Evolutionary conservation across 2,888 invertebrate genomes (phyloP).

Genomic region (Nomada fabriciana): DNA sequence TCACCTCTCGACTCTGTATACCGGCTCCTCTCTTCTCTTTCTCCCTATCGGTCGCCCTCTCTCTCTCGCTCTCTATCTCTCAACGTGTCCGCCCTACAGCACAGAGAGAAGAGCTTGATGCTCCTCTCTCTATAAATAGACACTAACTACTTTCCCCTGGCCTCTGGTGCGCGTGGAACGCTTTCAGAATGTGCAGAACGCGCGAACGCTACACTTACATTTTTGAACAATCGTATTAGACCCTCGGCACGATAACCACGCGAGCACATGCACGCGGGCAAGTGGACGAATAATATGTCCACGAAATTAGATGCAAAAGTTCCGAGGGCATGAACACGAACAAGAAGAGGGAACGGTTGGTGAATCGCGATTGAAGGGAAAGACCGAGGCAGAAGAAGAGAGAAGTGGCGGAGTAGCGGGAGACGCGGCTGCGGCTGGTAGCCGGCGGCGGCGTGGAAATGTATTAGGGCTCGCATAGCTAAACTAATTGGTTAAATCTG

Average conservation of each 20-base stretch:
- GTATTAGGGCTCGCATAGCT: conserved; percentile 84
- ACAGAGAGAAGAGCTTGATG: conserved; percentile 48
- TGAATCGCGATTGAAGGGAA: background rate
- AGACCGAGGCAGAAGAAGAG: conserved; percentile 16
- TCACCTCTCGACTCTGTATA: conserved; percentile 77
- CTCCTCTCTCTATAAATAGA: conserved; percentile 72
- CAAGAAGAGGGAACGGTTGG: background rate
- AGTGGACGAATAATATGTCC: too few species aligned
- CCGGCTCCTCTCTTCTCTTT: conserved; percentile 30
- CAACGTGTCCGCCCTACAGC: conserved; percentile 26
- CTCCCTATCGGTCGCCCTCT: conserved; percentile 15
- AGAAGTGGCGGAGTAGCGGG: conserved; percentile 9
- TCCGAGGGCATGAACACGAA: background rate
- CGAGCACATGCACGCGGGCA: too few species aligned
- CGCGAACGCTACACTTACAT: conserved; percentile 38
- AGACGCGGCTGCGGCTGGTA: conserved; percentile 69
- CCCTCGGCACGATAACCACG: background rate
- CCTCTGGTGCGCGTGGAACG: conserved; percentile 35
- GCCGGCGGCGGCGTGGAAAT: conserved; percentile 79
- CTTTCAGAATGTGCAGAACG: conserved; percentile 59
- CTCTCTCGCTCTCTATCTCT: conserved; percentile 20
- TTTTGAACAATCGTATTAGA: background rate
- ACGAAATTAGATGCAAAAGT: too few species aligned
- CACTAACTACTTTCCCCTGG: conserved; percentile 60
- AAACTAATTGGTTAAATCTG: conserved; percentile 85